A percentile compares a stretch with the other conserved stretches of the same genome.
phyloP scores from a whole-genome alignment of 2,888 invertebrate species.

The Meganola albula region DNA sequence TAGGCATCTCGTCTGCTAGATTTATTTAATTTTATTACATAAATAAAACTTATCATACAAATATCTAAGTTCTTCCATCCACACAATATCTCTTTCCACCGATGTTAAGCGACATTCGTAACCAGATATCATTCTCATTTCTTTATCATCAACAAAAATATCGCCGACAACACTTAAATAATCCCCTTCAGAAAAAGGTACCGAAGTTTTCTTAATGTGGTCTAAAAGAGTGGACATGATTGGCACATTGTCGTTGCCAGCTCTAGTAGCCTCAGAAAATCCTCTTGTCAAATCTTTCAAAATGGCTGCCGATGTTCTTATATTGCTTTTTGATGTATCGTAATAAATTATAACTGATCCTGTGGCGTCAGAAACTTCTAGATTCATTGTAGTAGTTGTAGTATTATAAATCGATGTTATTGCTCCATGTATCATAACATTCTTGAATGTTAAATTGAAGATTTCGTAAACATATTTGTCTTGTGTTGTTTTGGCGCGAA shows the following conservation, averaged over 20 bases:
- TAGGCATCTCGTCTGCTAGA: too few relatives aligned
- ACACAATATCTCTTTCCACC: conserved; percentile 53
- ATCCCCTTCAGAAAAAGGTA: conserved; percentile 45
- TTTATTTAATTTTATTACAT: conserved; percentile 24
- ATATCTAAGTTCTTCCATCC: conserved; percentile 64
- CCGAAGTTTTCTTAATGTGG: conserved; percentile 36
- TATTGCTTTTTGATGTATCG: conserved; percentile 47
- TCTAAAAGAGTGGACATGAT: conserved; percentile 53
- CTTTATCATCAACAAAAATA: conserved; percentile 55
- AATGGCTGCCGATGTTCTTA: conserved; percentile 31
- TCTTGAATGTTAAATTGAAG: conserved; percentile 58
- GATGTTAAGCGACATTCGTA: conserved; percentile 49
- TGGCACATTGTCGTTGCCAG: conserved; percentile 42
- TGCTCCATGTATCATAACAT: conserved; percentile 62
- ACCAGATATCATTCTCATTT: conserved; percentile 54
- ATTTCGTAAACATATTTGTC: conserved; percentile 62
- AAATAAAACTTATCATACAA: conserved; percentile 64
- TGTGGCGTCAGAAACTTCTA: conserved; percentile 63
- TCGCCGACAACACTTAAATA: conserved; percentile 55
- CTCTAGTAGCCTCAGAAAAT: conserved; percentile 39
- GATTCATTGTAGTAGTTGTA: conserved; percentile 35
- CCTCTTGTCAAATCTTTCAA: conserved; percentile 41
- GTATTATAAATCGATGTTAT: conserved; percentile 54
- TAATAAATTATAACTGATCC: conserved; percentile 59
- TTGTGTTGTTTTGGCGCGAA: conserved; percentile 50